Conservation (phyloP, 2,113 vertebrate species). For the Galbula dea region DNA sequence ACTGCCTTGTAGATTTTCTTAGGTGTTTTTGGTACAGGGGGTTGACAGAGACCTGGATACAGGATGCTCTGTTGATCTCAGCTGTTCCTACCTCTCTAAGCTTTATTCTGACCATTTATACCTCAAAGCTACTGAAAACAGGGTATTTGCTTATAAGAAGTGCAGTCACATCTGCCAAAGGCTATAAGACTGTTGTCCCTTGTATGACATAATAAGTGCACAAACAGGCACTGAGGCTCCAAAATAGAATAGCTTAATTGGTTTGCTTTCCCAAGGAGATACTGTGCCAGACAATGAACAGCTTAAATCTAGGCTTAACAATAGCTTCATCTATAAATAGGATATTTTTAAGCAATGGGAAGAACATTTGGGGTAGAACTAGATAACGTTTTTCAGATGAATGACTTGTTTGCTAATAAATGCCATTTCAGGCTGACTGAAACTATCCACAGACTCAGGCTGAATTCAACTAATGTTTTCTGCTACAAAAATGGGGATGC, state of each 20-base stretch:
- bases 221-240: background rate
- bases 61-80: background rate
- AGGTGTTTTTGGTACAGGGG: background rate
- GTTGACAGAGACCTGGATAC: background rate
- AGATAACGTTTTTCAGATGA: background rate
- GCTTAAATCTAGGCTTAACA: background rate
- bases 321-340: constrained; percentile 12
- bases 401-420: constrained; percentile 18
- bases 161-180: background rate
- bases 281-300: background rate
- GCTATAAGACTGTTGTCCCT: background rate
- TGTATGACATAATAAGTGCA: background rate
- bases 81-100: background rate
- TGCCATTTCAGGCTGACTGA: background rate
- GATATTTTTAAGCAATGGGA: background rate
- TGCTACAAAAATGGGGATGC: background rate
- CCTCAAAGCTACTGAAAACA: background rate
- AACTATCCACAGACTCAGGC: background rate
- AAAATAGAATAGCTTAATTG: constrained; percentile 16
- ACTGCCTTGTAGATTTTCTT: background rate
- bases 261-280: constrained; percentile 26
- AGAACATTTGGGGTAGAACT: background rate
- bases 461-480: background rate
- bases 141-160: background rate
- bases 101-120: background rate